These are phyloP conservation scores for Craniophora ligustri DNA, from an alignment of 2,888 invertebrate species.

Conservation along the genomic window DNA sequence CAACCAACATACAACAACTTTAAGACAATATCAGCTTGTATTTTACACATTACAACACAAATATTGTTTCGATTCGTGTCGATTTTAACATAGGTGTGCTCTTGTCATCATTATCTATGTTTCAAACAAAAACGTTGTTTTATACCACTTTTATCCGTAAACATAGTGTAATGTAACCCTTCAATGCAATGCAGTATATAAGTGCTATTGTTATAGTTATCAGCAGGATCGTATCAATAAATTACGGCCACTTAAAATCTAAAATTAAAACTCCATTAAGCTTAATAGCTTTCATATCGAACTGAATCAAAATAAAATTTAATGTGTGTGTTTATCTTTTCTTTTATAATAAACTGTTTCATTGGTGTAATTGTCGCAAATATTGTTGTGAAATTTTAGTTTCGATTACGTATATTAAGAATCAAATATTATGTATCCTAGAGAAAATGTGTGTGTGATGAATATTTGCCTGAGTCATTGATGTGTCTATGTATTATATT, in stretches of 20 bases:
- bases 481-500: too few relatives aligned
- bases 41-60: too few relatives aligned
- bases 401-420: too few relatives aligned
- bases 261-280: conserved; percentile 41
- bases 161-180: neutral
- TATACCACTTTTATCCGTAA: neutral
- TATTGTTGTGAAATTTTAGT: too few relatives aligned
- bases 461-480: too few relatives aligned
- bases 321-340: neutral
- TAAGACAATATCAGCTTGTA: too few relatives aligned
- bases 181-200: neutral
- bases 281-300: conserved; percentile 33
- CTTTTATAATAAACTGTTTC: neutral
- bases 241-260: conserved; percentile 24
- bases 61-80: neutral
- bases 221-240: conserved; percentile 27
- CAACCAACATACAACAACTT: too few relatives aligned
- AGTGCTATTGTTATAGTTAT: conserved; percentile 19
- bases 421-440: too few relatives aligned
- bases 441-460: too few relatives aligned
- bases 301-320: conserved; percentile 21
- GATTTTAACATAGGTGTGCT: too few relatives aligned
- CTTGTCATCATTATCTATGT: too few relatives aligned
- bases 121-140: neutral
- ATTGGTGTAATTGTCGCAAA: too few relatives aligned